phyloP scores from a whole-genome alignment of 2,888 invertebrate genomes.

The Chaetogeoica ovagalla region DNA sequence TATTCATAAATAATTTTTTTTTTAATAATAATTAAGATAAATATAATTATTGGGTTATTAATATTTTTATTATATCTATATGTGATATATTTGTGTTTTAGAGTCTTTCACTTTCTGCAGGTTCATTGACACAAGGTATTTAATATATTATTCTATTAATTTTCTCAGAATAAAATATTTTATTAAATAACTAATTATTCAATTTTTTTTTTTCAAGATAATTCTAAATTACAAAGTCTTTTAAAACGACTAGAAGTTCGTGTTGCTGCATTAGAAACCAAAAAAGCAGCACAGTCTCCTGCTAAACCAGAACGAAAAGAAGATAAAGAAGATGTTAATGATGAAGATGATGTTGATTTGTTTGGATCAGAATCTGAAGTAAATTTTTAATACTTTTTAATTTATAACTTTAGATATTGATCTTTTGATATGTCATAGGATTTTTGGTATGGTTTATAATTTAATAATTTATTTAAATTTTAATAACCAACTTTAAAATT shows the following conservation, averaged over 20 bases:
- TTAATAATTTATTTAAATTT: no score
- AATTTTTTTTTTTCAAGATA: conserved; percentile 57
- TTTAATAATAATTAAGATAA: no score
- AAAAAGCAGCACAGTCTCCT: conserved; percentile 23
- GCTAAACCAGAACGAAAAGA: conserved; percentile 31
- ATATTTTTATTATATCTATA: no score
- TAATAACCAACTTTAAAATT: no score
- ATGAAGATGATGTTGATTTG: conserved; percentile 78
- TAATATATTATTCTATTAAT: conserved; percentile 21
- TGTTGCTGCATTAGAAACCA: conserved; percentile 40
- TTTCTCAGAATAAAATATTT: conserved; percentile 45
- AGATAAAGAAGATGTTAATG: conserved; percentile 70
- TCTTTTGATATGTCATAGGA: background rate
- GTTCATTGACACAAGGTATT: conserved; percentile 33
- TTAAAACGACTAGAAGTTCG: conserved; percentile 62
- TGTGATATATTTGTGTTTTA: conserved; percentile 12
- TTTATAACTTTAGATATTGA: background rate
- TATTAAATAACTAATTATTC: background rate
- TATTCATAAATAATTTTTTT: no score
- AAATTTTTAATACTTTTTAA: conserved; percentile 52
- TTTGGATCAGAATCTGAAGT: conserved; percentile 80
- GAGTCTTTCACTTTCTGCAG: conserved; percentile 3
- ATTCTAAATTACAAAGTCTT: conserved; percentile 62
- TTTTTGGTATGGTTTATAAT: background rate
- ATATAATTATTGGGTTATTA: no score